Evolutionary conservation across 2,113 vertebrate species (phyloP).

Genomic region (Calypte anna): DNA sequence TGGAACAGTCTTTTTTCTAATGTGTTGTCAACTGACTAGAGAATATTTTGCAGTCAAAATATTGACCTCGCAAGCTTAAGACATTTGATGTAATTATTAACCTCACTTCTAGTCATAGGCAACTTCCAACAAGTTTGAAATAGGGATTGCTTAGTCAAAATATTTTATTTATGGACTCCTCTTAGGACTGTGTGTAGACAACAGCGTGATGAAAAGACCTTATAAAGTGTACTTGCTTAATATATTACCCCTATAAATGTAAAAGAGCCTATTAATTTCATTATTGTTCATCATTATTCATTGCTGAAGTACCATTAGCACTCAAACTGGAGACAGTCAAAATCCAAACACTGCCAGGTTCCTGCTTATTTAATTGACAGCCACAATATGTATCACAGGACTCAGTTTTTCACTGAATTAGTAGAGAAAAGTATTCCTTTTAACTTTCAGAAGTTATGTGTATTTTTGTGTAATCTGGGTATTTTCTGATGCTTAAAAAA

Average conservation of each 20-base stretch:
- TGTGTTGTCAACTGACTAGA: not conserved
- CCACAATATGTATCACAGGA: not conserved
- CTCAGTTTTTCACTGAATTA: not conserved
- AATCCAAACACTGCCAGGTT: not conserved
- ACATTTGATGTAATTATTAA: slow-evolving; percentile 12
- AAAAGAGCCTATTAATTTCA: not conserved
- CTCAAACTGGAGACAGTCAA: not conserved
- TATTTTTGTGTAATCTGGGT: not conserved
- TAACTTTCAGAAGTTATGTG: not conserved
- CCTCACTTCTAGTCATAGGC: not conserved
- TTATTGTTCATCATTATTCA: not conserved
- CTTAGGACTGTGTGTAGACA: not conserved
- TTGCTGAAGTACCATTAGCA: not conserved
- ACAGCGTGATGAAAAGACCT: not conserved
- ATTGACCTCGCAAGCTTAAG: not conserved
- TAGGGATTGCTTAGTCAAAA: not conserved
- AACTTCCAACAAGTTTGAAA: not conserved
- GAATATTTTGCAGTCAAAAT: not conserved
- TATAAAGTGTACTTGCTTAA: not conserved
- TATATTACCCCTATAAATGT: not conserved
- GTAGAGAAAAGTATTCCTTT: not conserved
- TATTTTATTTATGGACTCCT: not conserved
- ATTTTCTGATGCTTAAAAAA: not conserved
- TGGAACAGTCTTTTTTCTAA: not conserved
- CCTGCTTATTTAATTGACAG: not conserved